phyloP scores from a whole-genome alignment of 2,888 invertebrate species.

The Sarcophaga variegata region DNA sequence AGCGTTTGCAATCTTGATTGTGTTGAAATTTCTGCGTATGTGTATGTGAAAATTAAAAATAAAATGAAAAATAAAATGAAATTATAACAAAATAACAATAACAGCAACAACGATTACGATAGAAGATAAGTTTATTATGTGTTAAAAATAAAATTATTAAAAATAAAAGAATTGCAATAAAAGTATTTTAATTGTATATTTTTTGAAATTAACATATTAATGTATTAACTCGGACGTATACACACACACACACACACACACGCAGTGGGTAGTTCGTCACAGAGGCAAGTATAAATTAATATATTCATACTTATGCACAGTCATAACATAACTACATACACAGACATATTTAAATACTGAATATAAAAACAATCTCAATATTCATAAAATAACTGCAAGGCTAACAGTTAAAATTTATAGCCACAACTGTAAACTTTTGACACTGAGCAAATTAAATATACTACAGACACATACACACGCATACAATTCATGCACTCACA shows the following conservation, averaged over 20 bases:
- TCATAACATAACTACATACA: background rate
- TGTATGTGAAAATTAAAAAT: background rate
- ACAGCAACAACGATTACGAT: no score
- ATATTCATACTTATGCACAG: background rate
- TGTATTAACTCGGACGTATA: conserved; percentile 11
- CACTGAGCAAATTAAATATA: conserved; percentile 60
- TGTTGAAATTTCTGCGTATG: background rate
- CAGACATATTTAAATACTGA: background rate
- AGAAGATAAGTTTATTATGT: conserved; percentile 13
- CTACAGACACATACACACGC: background rate
- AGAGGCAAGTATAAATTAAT: background rate
- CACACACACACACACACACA: background rate
- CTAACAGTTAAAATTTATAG: conserved; percentile 59
- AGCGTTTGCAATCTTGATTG: conserved; percentile 9
- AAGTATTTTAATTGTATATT: conserved; percentile 33
- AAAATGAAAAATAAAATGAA: background rate
- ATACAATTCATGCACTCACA: background rate
- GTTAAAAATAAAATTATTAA: conserved; percentile 33
- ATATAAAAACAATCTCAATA: conserved; percentile 43
- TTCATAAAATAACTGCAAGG: conserved; percentile 49
- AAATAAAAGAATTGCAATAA: background rate
- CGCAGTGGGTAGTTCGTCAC: no score
- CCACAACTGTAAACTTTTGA: conserved; percentile 64
- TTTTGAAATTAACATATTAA: conserved; percentile 38
- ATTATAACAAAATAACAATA: no score